Conservation (phyloP, 2,888 invertebrate genomes). For the Pediacus dermestoides region DNA sequence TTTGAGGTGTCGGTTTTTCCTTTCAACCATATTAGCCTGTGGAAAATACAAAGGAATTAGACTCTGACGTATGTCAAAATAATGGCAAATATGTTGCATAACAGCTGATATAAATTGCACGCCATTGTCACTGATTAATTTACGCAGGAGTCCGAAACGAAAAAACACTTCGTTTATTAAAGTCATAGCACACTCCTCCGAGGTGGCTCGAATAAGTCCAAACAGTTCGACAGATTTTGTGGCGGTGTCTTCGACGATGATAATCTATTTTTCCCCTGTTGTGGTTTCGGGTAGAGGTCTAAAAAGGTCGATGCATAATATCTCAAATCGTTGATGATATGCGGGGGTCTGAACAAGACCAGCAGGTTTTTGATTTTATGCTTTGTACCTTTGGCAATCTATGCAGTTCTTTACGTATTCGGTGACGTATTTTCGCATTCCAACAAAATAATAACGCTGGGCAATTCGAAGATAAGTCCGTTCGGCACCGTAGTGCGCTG, state of each 20-base stretch:
- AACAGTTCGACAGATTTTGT: too few species aligned
- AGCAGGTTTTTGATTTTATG: slow-evolving; percentile 13
- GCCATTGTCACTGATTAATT: slow-evolving; percentile 39
- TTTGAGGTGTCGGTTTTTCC: slow-evolving; percentile 12
- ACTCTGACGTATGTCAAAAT: neutral
- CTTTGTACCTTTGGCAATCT: slow-evolving; percentile 15
- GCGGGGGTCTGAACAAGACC: slow-evolving; percentile 15
- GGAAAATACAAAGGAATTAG: neutral
- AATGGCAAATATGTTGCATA: slow-evolving; percentile 32
- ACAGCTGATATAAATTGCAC: slow-evolving; percentile 33
- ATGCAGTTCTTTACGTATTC: slow-evolving; percentile 9
- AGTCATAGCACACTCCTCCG: slow-evolving; percentile 25
- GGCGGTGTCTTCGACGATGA: too few species aligned
- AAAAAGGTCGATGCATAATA: slow-evolving; percentile 23
- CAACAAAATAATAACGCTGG: slow-evolving; percentile 21
- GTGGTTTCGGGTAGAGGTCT: slow-evolving; percentile 21
- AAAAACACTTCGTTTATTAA: slow-evolving; percentile 32
- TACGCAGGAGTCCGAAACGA: slow-evolving; percentile 37
- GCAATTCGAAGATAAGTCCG: slow-evolving; percentile 17
- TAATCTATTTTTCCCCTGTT: slow-evolving; percentile 6
- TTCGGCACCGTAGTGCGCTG: slow-evolving; percentile 28
- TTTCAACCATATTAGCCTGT: slow-evolving; percentile 4
- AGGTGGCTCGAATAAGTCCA: too few species aligned
- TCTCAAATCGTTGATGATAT: slow-evolving; percentile 16
- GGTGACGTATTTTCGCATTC: slow-evolving; percentile 18